Evolutionary conservation across 2,797 vertebrate species (phyloP).

Genomic region (Rhabdophis nuchalis): DNA sequence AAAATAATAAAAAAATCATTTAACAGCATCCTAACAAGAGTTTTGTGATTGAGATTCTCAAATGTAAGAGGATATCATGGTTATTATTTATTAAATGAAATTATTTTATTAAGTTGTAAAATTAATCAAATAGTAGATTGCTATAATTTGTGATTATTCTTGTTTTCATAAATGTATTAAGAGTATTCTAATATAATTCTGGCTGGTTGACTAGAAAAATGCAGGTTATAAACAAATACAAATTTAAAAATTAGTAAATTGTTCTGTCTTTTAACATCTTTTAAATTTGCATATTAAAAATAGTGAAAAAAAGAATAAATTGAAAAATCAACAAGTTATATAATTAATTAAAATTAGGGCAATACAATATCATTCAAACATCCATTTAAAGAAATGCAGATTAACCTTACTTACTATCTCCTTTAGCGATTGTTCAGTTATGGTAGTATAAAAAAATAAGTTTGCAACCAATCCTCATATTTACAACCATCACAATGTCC

Average conservation of each 20-base stretch:
- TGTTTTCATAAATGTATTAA: not conserved
- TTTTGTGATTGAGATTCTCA: conserved; percentile 14
- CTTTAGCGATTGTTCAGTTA: not conserved
- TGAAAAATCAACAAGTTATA: not conserved
- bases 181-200: not conserved
- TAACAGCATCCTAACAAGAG: not conserved
- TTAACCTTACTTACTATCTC: not conserved
- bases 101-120: conserved; percentile 20
- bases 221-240: not conserved
- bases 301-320: not conserved
- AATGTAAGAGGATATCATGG: conserved; percentile 5
- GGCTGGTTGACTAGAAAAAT: not conserved
- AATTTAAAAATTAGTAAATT: not conserved
- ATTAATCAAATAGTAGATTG: conserved; percentile 7
- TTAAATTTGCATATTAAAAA: not conserved
- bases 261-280: not conserved
- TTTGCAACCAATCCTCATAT: not conserved
- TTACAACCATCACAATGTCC: not conserved
- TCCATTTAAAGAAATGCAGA: not conserved
- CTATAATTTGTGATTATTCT: not conserved
- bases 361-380: not conserved
- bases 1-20: not conserved
- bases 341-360: not conserved
- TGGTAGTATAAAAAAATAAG: not conserved
- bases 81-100: conserved; percentile 24